A percentile compares a stretch with the other conserved stretches of the same genome.
Evolutionary conservation across 1,140 invertebrate genomes (phyloP).

Genomic region (Drosophila kepulauana): DNA sequence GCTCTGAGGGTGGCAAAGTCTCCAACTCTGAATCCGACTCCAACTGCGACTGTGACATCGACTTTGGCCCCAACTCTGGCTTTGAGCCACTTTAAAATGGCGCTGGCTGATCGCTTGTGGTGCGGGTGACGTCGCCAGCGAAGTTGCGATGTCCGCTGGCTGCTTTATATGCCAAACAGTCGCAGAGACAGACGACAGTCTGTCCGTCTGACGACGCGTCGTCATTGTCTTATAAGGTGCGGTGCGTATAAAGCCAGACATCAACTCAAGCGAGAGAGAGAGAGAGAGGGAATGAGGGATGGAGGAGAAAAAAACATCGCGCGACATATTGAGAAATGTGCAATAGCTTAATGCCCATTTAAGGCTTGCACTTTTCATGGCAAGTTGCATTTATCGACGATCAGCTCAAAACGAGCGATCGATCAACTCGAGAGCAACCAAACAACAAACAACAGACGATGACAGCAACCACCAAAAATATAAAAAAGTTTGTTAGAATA

Average conservation of each 20-base stretch:
- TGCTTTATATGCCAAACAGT: constrained; percentile 76
- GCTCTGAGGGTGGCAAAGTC: constrained; percentile 34
- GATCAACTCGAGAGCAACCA: constrained; percentile 42
- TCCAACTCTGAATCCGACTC: not conserved
- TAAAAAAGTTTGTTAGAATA: constrained; percentile 6
- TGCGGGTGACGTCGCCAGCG: constrained; percentile 47
- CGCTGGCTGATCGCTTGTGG: constrained; percentile 42
- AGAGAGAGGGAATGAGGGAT: constrained; percentile 20
- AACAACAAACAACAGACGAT: constrained; percentile 12
- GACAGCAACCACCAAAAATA: not conserved
- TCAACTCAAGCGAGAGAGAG: constrained; percentile 31
- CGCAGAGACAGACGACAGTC: constrained; percentile 34
- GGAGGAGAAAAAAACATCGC: constrained; percentile 73
- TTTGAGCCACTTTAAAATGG: constrained; percentile 51
- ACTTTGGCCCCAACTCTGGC: not conserved
- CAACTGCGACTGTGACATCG: not conserved
- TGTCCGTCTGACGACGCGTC: constrained; percentile 56
- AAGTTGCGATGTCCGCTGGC: constrained; percentile 7
- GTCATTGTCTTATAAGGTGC: constrained; percentile 77
- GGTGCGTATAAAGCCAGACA: constrained; percentile 79
- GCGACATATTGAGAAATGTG: constrained; percentile 85
- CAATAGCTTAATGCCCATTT: constrained; percentile 85
- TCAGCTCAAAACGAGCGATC: constrained; percentile 59
- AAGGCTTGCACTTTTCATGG: constrained; percentile 82
- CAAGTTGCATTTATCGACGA: constrained; percentile 84